phyloP scores from a whole-genome alignment of 2,888 invertebrate genomes.

The Dichetophora obliterata region DNA sequence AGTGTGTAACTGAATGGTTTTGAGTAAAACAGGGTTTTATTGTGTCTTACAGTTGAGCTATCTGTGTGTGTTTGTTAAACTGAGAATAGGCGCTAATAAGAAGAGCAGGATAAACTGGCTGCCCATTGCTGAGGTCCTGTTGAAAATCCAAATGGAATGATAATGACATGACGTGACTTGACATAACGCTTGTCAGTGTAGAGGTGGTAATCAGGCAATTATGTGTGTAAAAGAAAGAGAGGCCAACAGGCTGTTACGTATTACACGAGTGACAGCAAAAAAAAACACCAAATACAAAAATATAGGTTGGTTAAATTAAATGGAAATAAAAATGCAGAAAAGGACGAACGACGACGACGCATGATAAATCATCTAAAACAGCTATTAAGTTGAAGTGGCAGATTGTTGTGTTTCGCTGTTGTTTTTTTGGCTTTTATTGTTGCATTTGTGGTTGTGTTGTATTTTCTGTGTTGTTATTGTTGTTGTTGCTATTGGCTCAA shows the following conservation, averaged over 20 bases:
- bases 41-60: background rate
- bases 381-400: no score
- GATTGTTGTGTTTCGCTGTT: background rate
- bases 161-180: constrained; percentile 58
- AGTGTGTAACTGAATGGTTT: background rate
- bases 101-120: constrained; percentile 39
- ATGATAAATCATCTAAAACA: no score
- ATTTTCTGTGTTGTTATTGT: constrained; percentile 43
- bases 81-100: background rate
- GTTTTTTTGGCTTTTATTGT: constrained; percentile 10
- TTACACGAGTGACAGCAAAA: background rate
- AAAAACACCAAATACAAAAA: background rate
- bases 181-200: background rate
- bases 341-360: no score
- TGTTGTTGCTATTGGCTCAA: constrained; percentile 54
- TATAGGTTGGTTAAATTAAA: background rate
- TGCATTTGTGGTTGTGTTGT: constrained; percentile 50
- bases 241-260: no score
- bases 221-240: no score
- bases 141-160: constrained; percentile 65
- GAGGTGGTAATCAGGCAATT: background rate
- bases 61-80: constrained; percentile 4
- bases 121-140: constrained; percentile 57
- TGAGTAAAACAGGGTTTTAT: background rate
- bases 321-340: no score